phyloP scores from a whole-genome alignment of 2,113 vertebrate genomes.

The Myrmecophaga tridactyla region DNA sequence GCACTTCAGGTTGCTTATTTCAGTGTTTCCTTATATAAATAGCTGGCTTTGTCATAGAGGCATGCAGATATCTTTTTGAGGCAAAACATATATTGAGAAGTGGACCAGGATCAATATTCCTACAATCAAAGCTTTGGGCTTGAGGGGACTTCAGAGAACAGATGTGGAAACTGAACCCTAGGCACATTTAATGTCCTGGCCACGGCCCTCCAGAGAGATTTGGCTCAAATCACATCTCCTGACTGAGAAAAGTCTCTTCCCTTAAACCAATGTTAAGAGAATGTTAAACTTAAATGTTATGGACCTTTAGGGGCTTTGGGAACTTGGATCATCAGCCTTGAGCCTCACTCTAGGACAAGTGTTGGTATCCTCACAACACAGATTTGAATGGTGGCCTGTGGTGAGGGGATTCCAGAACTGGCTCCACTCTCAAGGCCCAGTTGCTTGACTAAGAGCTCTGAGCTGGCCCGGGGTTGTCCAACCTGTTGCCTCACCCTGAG shows the following conservation, averaged over 20 bases:
- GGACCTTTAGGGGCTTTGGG: no score
- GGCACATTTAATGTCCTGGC: background rate
- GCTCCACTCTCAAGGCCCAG: rapidly evolving
- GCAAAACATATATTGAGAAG: background rate
- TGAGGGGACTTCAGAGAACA: background rate
- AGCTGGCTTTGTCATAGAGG: background rate
- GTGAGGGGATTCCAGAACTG: rapidly evolving
- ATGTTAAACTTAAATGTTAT: rapidly evolving
- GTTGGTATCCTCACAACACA: rapidly evolving
- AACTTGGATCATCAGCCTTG: rapidly evolving
- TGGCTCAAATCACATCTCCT: rapidly evolving
- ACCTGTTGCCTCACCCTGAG: background rate
- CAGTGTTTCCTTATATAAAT: background rate
- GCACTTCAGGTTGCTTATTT: background rate
- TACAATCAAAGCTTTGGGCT: background rate
- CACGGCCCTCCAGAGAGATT: no score
- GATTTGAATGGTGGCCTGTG: rapidly evolving
- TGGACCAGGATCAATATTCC: background rate
- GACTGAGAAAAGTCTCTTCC: background rate
- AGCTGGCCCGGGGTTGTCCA: rapidly evolving
- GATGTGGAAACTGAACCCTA: background rate
- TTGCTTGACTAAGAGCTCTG: background rate
- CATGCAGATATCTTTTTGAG: background rate
- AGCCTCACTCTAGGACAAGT: rapidly evolving
- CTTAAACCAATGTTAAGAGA: no score